Evolutionary conservation across 2,113 vertebrate species (phyloP), one percentile per base, ranked within the genome.

Genomic region (Nothocercus julius): DNA sequence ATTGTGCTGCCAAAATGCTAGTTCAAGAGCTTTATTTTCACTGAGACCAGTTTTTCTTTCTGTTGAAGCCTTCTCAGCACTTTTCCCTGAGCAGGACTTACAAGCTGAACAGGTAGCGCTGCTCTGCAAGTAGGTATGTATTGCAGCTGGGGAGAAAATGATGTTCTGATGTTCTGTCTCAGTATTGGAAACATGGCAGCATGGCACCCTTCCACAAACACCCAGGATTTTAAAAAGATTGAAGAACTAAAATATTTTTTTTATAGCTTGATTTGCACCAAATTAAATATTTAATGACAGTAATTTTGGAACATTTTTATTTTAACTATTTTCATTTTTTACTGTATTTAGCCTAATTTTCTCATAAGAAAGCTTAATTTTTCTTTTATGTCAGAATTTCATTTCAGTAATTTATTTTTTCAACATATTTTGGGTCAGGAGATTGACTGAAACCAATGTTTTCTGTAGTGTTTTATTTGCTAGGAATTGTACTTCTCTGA

Each of bases 21-120:
- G 54, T 34, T 82, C 14, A 75, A 80, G 18, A 90, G 64, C 82
- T 95, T 88, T 92, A 81, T 90, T 89, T 86, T 79, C 73, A 82
- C 83, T 72, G 53, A 83, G 61, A 44, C 53, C 47, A 32, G 25
- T 83, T 96, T 88, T 94, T 74, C 73, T 86, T 75, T 27, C 44
- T 14, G 16, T 17, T 58, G 64, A 87, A 87, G 53, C 24, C 40
- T 78, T 38, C 62, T 32, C 44, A 42, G 47, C 68, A 13, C 62
- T 88, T 88, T 86, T 28, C 69, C 4, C 1, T 49, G 83, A 88
- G 62, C 25, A 79, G 40, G 4, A 44, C 64, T 22, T 93, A 36
- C 15, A 73, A 73, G 58, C 47, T 75, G 27, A 58, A 44, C 4
- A 72, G 62, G 81, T 96, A 92, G 30, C 58, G 14, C 51, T 83